These are phyloP conservation scores for Myotis myotis DNA, from an alignment of 2,797 vertebrate genomes.

Conservation along the genomic window DNA sequence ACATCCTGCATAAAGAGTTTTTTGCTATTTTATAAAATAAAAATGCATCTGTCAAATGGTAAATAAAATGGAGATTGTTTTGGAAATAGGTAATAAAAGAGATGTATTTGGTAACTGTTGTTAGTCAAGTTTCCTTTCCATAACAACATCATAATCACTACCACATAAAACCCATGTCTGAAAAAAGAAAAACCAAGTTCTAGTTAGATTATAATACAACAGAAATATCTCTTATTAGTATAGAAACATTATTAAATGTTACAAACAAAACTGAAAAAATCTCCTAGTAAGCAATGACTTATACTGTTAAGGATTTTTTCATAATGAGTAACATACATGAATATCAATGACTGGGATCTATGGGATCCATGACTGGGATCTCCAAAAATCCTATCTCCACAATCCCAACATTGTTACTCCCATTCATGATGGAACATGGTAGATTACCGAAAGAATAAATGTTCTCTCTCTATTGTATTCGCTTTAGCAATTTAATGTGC, in stretches of 20 bases:
- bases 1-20: not conserved
- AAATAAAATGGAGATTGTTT: not conserved
- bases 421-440: not conserved
- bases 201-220: not conserved
- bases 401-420: not conserved
- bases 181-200: not conserved
- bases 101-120: not conserved
- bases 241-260: not conserved
- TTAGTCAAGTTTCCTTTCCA: slow-evolving; percentile 13
- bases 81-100: not conserved
- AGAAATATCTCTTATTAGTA: not conserved
- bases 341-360: not conserved
- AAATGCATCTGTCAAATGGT: not conserved
- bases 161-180: not conserved
- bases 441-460: not conserved
- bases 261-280: not conserved
- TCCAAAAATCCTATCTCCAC: not conserved
- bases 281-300: not conserved
- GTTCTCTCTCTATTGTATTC: not conserved
- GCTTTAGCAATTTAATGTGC: not conserved
- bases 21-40: slow-evolving; percentile 28
- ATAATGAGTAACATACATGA: not conserved
- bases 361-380: not conserved
- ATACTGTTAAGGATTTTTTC: not conserved
- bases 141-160: slow-evolving; percentile 4